A percentile compares a stretch with the other conserved stretches of the same genome.
Conservation (phyloP, 2,113 vertebrate genomes). For the Thryonomys swinderianus region DNA sequence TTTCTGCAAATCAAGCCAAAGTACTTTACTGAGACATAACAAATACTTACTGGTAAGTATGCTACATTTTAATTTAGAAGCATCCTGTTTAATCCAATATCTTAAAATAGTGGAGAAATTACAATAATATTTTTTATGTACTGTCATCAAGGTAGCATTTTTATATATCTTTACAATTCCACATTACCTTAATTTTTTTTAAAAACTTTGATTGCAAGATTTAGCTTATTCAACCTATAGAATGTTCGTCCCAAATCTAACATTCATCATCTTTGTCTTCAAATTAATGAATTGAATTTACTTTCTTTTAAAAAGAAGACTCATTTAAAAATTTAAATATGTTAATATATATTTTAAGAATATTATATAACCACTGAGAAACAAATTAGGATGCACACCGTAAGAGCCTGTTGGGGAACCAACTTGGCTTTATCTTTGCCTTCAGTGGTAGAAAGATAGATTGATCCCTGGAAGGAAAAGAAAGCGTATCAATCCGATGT, state of each 20-base stretch:
- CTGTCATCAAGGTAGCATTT: not conserved
- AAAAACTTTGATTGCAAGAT: constrained; percentile 23
- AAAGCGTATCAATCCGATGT: not conserved
- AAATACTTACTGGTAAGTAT: constrained; percentile 4
- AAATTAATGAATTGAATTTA: constrained; percentile 28
- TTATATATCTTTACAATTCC: constrained; percentile 2
- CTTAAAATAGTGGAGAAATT: constrained; percentile 1
- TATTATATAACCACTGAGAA: constrained; percentile 19
- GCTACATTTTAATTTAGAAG: constrained; percentile 34
- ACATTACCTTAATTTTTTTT: constrained; percentile 37
- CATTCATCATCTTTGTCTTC: constrained; percentile 2
- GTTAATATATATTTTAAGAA: not conserved
- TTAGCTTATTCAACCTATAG: constrained; percentile 20
- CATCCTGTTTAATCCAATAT: not conserved
- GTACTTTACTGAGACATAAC: not conserved
- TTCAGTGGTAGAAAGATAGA: constrained; percentile 1
- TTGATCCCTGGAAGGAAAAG: not conserved
- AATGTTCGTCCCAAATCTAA: not conserved
- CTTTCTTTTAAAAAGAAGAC: constrained; percentile 8
- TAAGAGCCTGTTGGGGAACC: not conserved
- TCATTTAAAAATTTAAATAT: constrained; percentile 37
- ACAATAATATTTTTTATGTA: not conserved
- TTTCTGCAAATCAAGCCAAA: constrained; percentile 18
- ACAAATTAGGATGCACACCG: not conserved
- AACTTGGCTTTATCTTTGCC: constrained; percentile 23